phyloP scores from a whole-genome alignment of 2,888 invertebrate genomes.

The Drosophila setosimentum region DNA sequence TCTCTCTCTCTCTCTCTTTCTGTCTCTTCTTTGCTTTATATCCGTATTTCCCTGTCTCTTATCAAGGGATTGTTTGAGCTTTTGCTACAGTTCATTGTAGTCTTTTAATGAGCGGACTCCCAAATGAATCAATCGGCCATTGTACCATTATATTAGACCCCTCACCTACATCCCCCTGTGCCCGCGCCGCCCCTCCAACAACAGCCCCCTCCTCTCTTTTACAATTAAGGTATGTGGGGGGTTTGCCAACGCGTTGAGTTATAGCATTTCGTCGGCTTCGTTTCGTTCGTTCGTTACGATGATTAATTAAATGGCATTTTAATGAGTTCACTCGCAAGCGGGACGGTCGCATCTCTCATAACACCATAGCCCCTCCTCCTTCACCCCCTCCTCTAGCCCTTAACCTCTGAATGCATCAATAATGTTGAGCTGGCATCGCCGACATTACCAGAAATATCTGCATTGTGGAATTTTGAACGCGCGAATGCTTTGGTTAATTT shows the following conservation, averaged over 20 bases:
- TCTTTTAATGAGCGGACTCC: constrained; percentile 32
- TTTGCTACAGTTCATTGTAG: constrained; percentile 14
- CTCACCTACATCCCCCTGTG: neutral
- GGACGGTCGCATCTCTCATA: constrained; percentile 15
- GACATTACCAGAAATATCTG: constrained; percentile 37
- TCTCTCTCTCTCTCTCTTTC: neutral
- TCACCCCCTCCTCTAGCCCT: neutral
- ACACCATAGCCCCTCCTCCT: neutral
- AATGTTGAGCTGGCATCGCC: constrained; percentile 42
- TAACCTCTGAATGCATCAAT: constrained; percentile 69
- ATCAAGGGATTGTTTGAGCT: constrained; percentile 2
- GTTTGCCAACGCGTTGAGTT: constrained; percentile 65
- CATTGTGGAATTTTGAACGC: constrained; percentile 57
- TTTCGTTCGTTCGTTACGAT: constrained; percentile 48
- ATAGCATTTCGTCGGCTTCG: constrained; percentile 74
- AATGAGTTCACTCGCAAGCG: constrained; percentile 76
- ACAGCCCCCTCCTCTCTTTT: neutral
- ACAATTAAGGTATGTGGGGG: constrained; percentile 51
- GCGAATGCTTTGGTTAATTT: constrained; percentile 70
- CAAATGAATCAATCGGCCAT: constrained; percentile 63
- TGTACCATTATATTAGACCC: constrained; percentile 21
- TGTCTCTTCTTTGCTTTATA: neutral
- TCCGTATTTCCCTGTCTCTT: neutral
- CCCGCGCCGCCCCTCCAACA: neutral
- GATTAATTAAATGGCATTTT: constrained; percentile 84